Evolutionary conservation across 2,113 vertebrate genomes (phyloP).

Genomic region (Crotalus helleri): DNA sequence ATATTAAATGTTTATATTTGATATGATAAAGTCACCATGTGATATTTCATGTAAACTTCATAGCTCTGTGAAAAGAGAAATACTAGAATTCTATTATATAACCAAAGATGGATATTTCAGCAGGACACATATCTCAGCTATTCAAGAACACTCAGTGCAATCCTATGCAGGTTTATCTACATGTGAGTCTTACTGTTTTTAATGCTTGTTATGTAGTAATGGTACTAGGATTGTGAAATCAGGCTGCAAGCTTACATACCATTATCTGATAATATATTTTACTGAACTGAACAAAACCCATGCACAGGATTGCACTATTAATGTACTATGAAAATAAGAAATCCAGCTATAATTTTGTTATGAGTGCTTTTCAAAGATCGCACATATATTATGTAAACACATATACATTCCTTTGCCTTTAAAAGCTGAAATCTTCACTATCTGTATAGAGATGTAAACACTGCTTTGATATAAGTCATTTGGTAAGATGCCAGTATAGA

Average conservation of each 20-base stretch:
- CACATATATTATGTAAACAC: conserved; percentile 37
- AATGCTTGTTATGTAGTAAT: neutral
- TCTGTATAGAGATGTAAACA: conserved; percentile 55
- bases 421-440: conserved; percentile 56
- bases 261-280: neutral
- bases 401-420: conserved; percentile 42
- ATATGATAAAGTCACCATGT: conserved; percentile 20
- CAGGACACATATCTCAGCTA: conserved; percentile 34
- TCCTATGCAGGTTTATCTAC: neutral
- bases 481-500: conserved; percentile 26
- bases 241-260: neutral
- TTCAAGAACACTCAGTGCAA: conserved; percentile 2
- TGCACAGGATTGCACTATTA: conserved; percentile 1
- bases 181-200: neutral
- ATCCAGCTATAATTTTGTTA: conserved; percentile 37
- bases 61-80: conserved; percentile 42
- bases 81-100: conserved; percentile 52
- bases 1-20: conserved; percentile 41
- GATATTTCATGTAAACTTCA: conserved; percentile 38
- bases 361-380: conserved; percentile 37
- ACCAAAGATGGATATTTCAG: conserved; percentile 48
- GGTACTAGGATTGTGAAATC: neutral
- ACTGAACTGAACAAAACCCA: neutral
- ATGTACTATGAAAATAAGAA: conserved; percentile 2
- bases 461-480: conserved; percentile 40